These are phyloP conservation scores for Madoqua kirkii DNA, from an alignment of 2,113 vertebrate species.

Conservation along the genomic window DNA sequence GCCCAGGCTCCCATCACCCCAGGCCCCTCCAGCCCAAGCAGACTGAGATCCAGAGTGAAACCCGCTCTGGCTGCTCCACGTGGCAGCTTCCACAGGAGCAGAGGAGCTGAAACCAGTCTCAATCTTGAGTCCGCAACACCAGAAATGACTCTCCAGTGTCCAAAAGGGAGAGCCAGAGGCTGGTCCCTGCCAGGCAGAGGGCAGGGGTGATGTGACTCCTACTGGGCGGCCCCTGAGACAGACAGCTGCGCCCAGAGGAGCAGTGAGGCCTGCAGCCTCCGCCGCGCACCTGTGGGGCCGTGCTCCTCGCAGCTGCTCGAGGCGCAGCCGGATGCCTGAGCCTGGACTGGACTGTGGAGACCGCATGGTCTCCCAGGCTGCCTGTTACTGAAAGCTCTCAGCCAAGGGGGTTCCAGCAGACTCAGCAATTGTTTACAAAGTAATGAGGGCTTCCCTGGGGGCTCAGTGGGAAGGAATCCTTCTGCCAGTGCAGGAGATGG, in stretches of 20 bases:
- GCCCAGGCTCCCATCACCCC: neutral
- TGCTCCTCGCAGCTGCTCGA: neutral
- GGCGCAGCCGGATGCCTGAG: rapidly evolving
- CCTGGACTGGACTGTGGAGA: rapidly evolving
- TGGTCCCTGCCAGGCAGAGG: neutral
- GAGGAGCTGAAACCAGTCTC: neutral
- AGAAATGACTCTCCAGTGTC: neutral
- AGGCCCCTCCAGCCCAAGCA: neutral
- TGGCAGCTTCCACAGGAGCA: no score
- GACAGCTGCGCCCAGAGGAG: neutral
- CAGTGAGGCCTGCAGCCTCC: neutral
- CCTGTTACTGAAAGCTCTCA: neutral
- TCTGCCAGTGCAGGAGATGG: neutral
- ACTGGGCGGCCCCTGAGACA: neutral
- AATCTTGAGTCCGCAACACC: neutral
- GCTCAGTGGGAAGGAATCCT: neutral
- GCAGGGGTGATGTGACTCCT: neutral
- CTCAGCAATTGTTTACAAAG: neutral
- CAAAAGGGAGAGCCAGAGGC: neutral
- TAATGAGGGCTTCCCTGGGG: neutral
- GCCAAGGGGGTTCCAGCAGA: no score
- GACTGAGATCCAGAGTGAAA: neutral
- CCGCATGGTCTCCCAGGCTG: neutral
- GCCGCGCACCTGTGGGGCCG: rapidly evolving
- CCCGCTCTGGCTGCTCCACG: rapidly evolving